Evolutionary conservation across 2,888 invertebrate genomes (phyloP), one percentile per base, ranked within the genome.

Genomic region (Corbicula japonica): DNA sequence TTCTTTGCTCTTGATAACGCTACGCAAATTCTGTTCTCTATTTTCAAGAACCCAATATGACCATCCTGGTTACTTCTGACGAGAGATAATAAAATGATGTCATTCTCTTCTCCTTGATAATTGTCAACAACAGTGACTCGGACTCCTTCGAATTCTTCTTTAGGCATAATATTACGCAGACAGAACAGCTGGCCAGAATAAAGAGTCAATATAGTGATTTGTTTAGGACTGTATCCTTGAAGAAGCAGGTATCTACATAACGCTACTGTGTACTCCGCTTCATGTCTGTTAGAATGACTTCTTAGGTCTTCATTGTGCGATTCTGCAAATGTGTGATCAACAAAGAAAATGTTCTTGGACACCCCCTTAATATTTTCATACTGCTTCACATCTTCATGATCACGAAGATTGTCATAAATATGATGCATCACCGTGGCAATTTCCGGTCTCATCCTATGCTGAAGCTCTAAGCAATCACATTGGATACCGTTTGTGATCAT

Each of bases 401-500:
- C 86, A 84, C 46, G 38, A 0, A 85, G 66, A 48, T 76, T 72
- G 1, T 69, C 69, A 60, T 86, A 86, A 34, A 92, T 91, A 32
- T 80, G 84, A 10, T 80, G 76, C 73, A 92, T 85, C n/a, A 92
- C 72, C 26, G 84, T 71, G 2, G 92, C 86, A 35, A 93, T 92
- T 74, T 91, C 90, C 21, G 93, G 92, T 35, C 92, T 74, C 93
- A 93, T 93, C 60, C 92, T 80, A 71, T 92, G 92, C 48, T 98
- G 97, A 0, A 95, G 95, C n/a, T 95, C 94, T 1, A 97, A 91
- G 23, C 91, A 91, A 2, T 95, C 94, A 15, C 95, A 95, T 68
- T 95, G 95, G 2, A 96, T 89, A 0, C 95, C 94, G 86, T 96
- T 96, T 0, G 94, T 94, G 2, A 97, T 94, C 95, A 97, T 95